These are phyloP conservation scores for Loriculus beryllinus DNA, from an alignment of 2,797 vertebrate genomes.

Conservation along the genomic window DNA sequence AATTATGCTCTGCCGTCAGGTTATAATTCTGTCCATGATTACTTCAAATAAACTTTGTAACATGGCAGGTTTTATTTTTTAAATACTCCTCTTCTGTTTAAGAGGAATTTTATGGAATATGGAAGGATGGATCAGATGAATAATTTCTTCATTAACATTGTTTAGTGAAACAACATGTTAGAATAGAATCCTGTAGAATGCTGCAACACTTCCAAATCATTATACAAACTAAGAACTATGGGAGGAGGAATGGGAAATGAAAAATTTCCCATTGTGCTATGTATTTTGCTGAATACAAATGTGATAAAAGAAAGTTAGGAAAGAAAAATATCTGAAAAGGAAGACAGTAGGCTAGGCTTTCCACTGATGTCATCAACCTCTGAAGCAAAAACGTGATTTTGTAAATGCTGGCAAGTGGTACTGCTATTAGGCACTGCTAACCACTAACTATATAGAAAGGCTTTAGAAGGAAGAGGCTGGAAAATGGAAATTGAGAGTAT, in stretches of 20 bases:
- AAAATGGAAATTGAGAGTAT: not conserved
- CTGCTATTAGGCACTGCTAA: not conserved
- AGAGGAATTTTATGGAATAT: conserved; percentile 1
- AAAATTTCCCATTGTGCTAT: not conserved
- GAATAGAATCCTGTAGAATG: not conserved
- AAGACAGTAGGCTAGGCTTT: not conserved
- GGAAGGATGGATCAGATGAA: not conserved
- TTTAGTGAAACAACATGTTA: not conserved
- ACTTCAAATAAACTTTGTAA: conserved; percentile 10
- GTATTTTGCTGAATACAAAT: not conserved
- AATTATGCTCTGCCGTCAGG: not conserved
- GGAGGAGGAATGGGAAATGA: not conserved
- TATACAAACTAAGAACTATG: not conserved
- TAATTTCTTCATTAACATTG: not conserved
- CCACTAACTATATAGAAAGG: not conserved
- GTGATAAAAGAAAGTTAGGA: not conserved
- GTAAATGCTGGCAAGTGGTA: not conserved
- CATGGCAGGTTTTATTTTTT: not conserved
- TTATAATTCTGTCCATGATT: not conserved
- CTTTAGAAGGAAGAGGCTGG: not conserved
- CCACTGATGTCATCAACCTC: not conserved
- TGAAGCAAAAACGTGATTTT: not conserved
- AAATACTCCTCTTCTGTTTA: not conserved
- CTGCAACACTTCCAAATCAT: not conserved
- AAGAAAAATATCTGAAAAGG: not conserved